Evolutionary conservation across 2,888 invertebrate genomes (phyloP), one percentile per base, ranked within the genome.

Genomic region (Nomada flava): DNA sequence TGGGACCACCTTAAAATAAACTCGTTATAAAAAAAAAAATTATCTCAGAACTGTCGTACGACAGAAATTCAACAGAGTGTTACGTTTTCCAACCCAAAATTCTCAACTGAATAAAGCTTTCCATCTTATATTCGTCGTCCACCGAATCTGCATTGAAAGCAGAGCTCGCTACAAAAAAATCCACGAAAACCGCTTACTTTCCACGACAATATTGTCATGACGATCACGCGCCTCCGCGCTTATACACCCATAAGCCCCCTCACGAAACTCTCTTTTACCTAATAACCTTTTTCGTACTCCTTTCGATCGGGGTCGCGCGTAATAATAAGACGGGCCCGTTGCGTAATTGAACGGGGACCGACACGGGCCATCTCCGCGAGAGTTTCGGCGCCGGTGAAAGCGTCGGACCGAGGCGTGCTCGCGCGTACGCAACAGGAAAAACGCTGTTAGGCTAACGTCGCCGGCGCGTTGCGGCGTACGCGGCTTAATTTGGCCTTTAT

Each of bases 401-500:
- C 75, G 75, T 53, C 60, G 68, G 42, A 20, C 18, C 15, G n/a
- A 3, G 18, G 36, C 29, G 20, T 9, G n/a, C 47, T 57, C 10
- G 26, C 44, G 44, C 26, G 26, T 47, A 20, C 23, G 20, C 68
- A 36, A 62, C 44, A 47, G 80, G 67, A 53, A 68, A 78, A 70
- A 75, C 64, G 59, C 63, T 77, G 57, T 83, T 74, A 71, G 79
- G 47, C 47, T 77, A 77, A 84, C n/a, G 55, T 36, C 36, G 36
- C 36, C 36, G 36, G 36, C 36, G 36, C 36, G 36, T 36, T 36
- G 36, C 62, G 71, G 74, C 85, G 76, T 29, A 62, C 82, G 76
- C 69, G 85, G 70, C 47, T 87, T 87, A 85, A 86, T 87, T 87
- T 87, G 75, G 74, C 62, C 75, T 83, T 86, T 86, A 86, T 86